Percentiles rank a stretch among this genome's conserved stretches.
Conservation (phyloP, 1,140 invertebrate genomes). For the Hormaphis cornu region DNA sequence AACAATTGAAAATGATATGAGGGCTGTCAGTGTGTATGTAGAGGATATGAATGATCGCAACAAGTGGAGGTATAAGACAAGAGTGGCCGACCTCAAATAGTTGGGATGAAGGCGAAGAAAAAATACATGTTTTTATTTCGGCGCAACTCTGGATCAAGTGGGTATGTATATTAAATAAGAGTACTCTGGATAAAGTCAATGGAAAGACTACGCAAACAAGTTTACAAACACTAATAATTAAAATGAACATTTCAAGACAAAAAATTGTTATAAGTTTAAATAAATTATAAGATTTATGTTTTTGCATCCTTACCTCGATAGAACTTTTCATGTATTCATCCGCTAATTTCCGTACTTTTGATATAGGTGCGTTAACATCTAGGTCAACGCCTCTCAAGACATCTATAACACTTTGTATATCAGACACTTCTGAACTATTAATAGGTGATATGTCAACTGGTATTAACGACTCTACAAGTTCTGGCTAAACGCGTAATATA, state of each 20-base stretch:
- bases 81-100: no score
- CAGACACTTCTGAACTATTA: conserved; percentile 51
- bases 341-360: conserved; percentile 53
- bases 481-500: conserved; percentile 52
- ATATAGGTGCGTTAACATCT: conserved; percentile 50
- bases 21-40: no score
- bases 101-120: no score
- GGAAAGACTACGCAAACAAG: no score
- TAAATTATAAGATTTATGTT: not conserved
- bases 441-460: conserved; percentile 78
- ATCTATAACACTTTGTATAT: conserved; percentile 55
- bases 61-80: no score
- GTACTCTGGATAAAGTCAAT: no score
- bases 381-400: conserved; percentile 54
- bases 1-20: no score
- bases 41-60: no score
- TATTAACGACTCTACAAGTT: conserved; percentile 65
- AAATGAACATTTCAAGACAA: not conserved
- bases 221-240: no score
- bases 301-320: conserved; percentile 38
- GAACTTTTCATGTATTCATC: conserved; percentile 46
- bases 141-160: no score
- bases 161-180: no score
- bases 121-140: no score
- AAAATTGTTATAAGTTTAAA: not conserved